Conservation (phyloP, 2,888 invertebrate species). For the Pristionchus maxplancki region DNA sequence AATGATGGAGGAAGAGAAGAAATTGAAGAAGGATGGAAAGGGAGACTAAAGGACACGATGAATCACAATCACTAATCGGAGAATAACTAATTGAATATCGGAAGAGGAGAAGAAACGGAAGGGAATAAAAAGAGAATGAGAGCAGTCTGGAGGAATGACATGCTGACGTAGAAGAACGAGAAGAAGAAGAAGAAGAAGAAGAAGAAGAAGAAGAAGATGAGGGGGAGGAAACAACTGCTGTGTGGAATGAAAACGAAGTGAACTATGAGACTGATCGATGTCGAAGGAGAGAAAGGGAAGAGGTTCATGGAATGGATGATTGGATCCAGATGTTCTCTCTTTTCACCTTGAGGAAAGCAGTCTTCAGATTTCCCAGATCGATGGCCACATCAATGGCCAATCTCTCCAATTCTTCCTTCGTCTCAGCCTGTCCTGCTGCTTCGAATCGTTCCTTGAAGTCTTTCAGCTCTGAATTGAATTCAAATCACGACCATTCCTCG, state of each 20-base stretch:
- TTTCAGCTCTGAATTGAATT: conserved; percentile 66
- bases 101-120: not conserved
- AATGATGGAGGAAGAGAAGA: not conserved
- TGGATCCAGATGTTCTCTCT: not conserved
- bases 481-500: not conserved
- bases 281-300: not conserved
- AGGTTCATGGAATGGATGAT: not conserved
- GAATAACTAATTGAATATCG: not conserved
- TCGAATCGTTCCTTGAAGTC: conserved; percentile 77
- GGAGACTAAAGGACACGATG: not conserved
- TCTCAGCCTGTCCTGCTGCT: conserved; percentile 61
- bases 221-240: conserved; percentile 40
- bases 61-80: not conserved
- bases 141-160: not conserved
- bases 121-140: not conserved
- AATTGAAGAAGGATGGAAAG: conserved; percentile 23
- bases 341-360: conserved; percentile 72
- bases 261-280: conserved; percentile 42
- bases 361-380: conserved; percentile 74
- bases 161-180: not conserved
- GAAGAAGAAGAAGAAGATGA: conserved; percentile 29
- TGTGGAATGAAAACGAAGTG: conserved; percentile 26
- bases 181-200: too few relatives aligned
- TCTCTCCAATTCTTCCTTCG: conserved; percentile 56
- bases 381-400: conserved; percentile 71